Percentiles rank a stretch among this genome's conserved stretches.
Conservation (phyloP, 1,140 invertebrate genomes). For the Drosophila elegans region DNA sequence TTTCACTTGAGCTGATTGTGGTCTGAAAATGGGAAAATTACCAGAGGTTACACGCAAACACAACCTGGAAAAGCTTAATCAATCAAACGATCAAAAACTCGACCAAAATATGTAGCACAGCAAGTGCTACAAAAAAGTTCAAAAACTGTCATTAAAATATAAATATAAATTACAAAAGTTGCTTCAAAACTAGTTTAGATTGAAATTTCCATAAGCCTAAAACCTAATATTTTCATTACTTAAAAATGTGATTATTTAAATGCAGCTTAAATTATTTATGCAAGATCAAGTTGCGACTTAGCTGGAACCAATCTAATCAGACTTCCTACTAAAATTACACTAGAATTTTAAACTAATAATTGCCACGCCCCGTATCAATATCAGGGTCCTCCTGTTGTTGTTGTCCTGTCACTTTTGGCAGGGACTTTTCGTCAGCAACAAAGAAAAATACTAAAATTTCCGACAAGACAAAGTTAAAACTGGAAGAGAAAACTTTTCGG, state of each 20-base stretch:
- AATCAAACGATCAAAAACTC: not conserved
- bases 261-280: no score
- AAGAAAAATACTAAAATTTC: constrained; percentile 37
- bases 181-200: no score
- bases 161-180: no score
- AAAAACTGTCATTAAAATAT: no score
- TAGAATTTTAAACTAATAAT: not conserved
- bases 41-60: constrained; percentile 1
- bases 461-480: constrained; percentile 28
- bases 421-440: constrained; percentile 28
- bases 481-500: constrained; percentile 15
- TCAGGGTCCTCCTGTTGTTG: not conserved
- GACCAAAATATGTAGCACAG: no score
- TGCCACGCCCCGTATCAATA: constrained; percentile 3
- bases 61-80: not conserved
- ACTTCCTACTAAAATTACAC: not conserved
- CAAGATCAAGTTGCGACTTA: constrained; percentile 19
- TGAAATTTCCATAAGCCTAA: no score
- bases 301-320: constrained; percentile 16
- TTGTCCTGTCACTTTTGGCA: constrained; percentile 21
- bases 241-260: no score
- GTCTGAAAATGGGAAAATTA: constrained; percentile 13
- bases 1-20: constrained; percentile 23
- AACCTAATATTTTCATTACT: no score
- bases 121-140: no score